A percentile compares a stretch with the other conserved stretches of the same genome.
These are phyloP conservation scores for Zaprionus inermis DNA, from an alignment of 1,140 invertebrate species.

Conservation along the genomic window DNA sequence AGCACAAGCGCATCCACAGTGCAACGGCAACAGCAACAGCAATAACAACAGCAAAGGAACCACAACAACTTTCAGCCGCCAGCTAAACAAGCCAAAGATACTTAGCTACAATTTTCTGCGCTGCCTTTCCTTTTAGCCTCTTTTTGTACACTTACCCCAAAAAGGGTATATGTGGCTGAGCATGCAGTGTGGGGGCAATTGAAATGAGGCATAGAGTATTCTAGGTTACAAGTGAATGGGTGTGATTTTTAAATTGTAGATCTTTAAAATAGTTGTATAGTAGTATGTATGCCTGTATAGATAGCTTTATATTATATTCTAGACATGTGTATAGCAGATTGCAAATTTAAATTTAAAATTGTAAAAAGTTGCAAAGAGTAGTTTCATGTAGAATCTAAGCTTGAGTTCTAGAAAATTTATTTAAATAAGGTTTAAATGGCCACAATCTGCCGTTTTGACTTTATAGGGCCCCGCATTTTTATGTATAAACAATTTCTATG, in stretches of 20 bases:
- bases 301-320: no score
- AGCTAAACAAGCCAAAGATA: slow-evolving; percentile 76
- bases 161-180: background rate
- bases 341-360: no score
- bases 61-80: slow-evolving; percentile 52
- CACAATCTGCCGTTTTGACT: no score
- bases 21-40: slow-evolving; percentile 10
- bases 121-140: slow-evolving; percentile 39
- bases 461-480: no score
- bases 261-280: no score
- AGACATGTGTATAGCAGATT: no score
- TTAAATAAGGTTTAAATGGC: no score
- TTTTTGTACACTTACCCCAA: slow-evolving; percentile 14
- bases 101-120: slow-evolving; percentile 71
- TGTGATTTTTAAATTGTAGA: no score
- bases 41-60: slow-evolving; percentile 10
- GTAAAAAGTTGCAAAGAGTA: background rate
- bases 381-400: background rate
- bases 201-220: background rate
- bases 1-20: slow-evolving; percentile 49
- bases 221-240: background rate
- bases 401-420: background rate
- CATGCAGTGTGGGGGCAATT: background rate
- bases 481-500: no score
- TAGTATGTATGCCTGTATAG: no score